These are phyloP conservation scores for Colaptes auratus DNA, from an alignment of 2,113 vertebrate species.

Conservation along the genomic window DNA sequence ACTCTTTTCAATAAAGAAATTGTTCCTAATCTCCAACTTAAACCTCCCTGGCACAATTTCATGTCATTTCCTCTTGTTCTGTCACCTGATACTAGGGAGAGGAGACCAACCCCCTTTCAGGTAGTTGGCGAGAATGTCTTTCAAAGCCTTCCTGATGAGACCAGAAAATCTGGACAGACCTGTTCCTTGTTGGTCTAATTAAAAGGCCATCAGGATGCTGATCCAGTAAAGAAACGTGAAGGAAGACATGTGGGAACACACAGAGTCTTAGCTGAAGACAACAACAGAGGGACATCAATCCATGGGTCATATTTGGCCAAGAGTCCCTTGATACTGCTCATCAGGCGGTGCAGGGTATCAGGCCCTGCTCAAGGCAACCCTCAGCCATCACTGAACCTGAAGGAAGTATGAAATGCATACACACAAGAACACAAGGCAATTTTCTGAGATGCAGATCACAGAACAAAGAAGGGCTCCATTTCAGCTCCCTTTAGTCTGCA, in stretches of 20 bases:
- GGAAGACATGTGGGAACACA: background rate
- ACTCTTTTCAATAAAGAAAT: no score
- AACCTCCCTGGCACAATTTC: no score
- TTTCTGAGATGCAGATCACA: background rate
- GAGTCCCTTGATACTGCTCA: background rate
- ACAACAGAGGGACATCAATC: background rate
- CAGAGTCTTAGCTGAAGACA: background rate
- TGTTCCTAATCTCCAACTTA: no score
- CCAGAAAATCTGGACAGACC: conserved; percentile 43
- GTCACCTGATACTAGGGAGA: no score
- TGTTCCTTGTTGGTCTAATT: background rate
- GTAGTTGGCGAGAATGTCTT: background rate
- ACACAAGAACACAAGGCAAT: background rate
- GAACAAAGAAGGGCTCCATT: background rate
- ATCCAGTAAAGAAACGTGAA: background rate
- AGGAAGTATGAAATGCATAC: background rate
- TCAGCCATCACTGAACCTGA: background rate
- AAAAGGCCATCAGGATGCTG: background rate
- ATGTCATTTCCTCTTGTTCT: no score
- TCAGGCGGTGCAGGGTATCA: accelerated
- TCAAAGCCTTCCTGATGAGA: conserved; percentile 14
- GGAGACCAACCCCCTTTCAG: no score
- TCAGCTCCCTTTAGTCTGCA: background rate
- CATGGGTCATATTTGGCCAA: background rate
- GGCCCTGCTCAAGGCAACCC: background rate